Evolutionary conservation across 2,888 invertebrate genomes (phyloP), one percentile per base, ranked within the genome.

Genomic region (Lasiommata megera): DNA sequence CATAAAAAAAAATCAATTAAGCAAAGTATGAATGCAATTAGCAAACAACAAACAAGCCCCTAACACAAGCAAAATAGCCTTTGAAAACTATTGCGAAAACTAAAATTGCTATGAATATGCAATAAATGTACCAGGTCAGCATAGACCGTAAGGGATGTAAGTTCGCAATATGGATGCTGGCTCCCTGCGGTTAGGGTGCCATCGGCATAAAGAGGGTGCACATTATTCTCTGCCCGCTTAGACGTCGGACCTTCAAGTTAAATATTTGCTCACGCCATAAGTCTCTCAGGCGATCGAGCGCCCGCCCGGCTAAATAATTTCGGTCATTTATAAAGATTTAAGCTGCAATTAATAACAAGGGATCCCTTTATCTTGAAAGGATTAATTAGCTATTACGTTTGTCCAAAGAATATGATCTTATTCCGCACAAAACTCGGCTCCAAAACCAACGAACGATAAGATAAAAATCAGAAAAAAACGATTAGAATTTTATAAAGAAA

Each of bases 91-190:
- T 80, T 84, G 88, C 87, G 67, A 88, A 88, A 82, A 74, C 67
- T 68, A 73, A 77, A 77, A 74, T 70, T 58, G 67, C 74, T 75
- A 84, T 80, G 77, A 88, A 84, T 88, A 85, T 89, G 89, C 89
- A 89, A 90, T 89, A 88, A 87, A 88, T 77, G 77, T 85, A 90
- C 89, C 73, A 88, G 87, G 88, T 59, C 57, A 59, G 62, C 84
- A 89, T 80, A 77, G 65, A 72, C 60, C 58, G 62, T 44, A 74
- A 72, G 73, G 71, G 79, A 76, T 79, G 75, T 64, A 61, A 78
- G 74, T 87, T 88, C 69, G 88, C 87, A 82, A 82, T 65, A 74
- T 72, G 82, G 82, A 88, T 86, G 86, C 86, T 88, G 60, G 67
- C 76, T 79, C 80, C 83, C 77, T 78, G 83, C 67, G 79, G 84